phyloP scores from a whole-genome alignment of 2,113 vertebrate genomes.

The Alouatta palliata region DNA sequence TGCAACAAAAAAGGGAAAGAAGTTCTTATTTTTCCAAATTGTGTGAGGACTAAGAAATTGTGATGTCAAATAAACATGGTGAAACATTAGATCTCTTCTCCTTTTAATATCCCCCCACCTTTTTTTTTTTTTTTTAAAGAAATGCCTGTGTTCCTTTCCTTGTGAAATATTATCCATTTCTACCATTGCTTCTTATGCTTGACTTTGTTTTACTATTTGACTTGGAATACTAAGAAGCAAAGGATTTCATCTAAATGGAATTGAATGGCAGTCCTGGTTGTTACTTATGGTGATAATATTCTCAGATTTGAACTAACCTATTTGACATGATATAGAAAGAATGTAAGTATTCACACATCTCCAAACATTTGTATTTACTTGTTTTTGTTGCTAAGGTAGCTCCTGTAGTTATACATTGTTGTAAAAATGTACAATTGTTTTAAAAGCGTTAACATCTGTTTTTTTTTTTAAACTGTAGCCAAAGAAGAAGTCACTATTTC shows the following conservation, averaged over 20 bases:
- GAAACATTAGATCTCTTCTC: constrained; percentile 64
- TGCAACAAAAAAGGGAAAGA: constrained; percentile 72
- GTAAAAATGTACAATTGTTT: constrained; percentile 47
- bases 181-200: background rate
- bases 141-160: background rate
- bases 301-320: background rate
- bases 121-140: background rate
- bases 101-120: background rate
- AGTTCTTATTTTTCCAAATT: constrained; percentile 67
- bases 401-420: background rate
- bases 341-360: background rate
- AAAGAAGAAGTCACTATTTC: constrained; percentile 72
- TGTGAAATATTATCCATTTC: background rate
- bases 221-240: background rate
- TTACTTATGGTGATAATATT: background rate
- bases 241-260: background rate
- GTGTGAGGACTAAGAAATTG: constrained; percentile 74
- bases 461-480: constrained; percentile 75
- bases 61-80: constrained; percentile 77
- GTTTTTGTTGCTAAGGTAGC: constrained; percentile 44
- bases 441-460: background rate
- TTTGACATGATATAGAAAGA: background rate
- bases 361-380: constrained; percentile 7
- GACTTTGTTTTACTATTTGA: background rate
- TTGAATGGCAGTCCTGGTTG: background rate